Percentiles rank a stretch among this genome's conserved stretches.
Conservation (phyloP, 1,140 invertebrate genomes). For the Drosophila mauritiana region DNA sequence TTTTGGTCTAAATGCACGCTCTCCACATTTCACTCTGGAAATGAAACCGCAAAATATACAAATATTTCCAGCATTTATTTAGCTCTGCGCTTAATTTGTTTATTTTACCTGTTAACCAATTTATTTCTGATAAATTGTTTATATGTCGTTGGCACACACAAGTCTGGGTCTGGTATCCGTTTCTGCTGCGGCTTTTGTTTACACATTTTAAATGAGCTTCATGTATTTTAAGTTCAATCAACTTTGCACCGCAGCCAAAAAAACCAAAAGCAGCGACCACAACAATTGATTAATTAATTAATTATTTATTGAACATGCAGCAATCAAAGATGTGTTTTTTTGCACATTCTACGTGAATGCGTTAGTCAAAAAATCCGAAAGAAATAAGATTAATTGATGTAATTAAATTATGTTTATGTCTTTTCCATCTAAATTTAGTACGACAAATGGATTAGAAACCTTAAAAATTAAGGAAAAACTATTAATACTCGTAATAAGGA, state of each 20-base stretch:
- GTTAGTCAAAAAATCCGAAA: conserved; percentile 33
- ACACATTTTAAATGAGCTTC: conserved; percentile 67
- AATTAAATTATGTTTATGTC: too few species aligned
- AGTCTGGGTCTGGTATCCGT: conserved; percentile 56
- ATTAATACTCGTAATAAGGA: too few species aligned
- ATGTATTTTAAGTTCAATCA: conserved; percentile 72
- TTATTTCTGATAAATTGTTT: conserved; percentile 78
- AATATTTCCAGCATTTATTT: conserved; percentile 60
- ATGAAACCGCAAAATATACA: conserved; percentile 25
- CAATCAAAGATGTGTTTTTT: conserved; percentile 49
- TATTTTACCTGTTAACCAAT: conserved; percentile 81
- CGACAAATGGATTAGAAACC: too few species aligned
- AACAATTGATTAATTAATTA: conserved; percentile 77
- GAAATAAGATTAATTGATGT: background rate
- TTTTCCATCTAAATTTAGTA: too few species aligned
- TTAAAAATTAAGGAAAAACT: too few species aligned
- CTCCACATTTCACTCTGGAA: conserved; percentile 2
- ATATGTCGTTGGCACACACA: conserved; percentile 56
- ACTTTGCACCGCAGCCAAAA: conserved; percentile 68
- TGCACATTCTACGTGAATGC: conserved; percentile 13
- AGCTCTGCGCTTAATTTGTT: conserved; percentile 74
- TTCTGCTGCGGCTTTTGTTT: conserved; percentile 52
- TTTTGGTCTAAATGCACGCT: conserved; percentile 11
- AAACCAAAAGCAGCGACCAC: conserved; percentile 40
- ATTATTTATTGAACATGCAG: conserved; percentile 69